Evolutionary conservation across 2,113 vertebrate genomes (phyloP).

Genomic region (Cebidichthys violaceus): DNA sequence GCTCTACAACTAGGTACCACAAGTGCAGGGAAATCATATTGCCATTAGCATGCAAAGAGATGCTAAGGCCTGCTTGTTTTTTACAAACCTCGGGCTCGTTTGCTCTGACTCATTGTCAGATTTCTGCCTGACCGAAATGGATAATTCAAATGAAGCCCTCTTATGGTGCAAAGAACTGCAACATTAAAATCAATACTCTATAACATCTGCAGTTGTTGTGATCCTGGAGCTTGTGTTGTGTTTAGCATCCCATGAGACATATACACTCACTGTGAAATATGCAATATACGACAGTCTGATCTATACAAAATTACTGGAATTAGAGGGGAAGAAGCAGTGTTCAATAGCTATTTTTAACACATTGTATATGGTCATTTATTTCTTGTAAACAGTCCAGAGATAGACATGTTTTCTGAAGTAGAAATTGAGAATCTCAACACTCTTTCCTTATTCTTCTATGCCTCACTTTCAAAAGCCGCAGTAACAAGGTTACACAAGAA

Average conservation of each 20-base stretch:
- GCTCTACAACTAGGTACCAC: constrained; percentile 39
- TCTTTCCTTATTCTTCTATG: not conserved
- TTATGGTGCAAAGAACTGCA: constrained; percentile 20
- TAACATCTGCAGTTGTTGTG: constrained; percentile 27
- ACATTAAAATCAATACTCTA: constrained; percentile 44
- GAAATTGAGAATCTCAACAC: not conserved
- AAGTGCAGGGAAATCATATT: constrained; percentile 32
- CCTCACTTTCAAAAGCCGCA: not conserved
- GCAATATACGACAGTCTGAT: constrained; percentile 11
- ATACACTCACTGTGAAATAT: constrained; percentile 13
- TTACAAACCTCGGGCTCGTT: constrained; percentile 41
- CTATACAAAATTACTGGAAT: constrained; percentile 23
- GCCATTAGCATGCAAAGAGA: constrained; percentile 58
- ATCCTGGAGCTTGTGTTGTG: constrained; percentile 28
- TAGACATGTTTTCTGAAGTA: not conserved
- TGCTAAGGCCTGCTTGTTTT: constrained; percentile 15
- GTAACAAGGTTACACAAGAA: constrained; percentile 12
- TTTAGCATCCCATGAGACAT: not conserved
- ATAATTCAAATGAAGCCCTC: constrained; percentile 46
- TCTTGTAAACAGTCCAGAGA: constrained; percentile 8
- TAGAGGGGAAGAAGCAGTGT: constrained; percentile 5
- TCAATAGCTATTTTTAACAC: constrained; percentile 24
- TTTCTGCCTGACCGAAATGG: constrained; percentile 9
- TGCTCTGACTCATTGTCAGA: constrained; percentile 46
- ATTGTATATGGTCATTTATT: constrained; percentile 51